Conservation (phyloP, 35 echinoderm and acorn worm genomes). For the Apostichopus parvimensis region DNA sequence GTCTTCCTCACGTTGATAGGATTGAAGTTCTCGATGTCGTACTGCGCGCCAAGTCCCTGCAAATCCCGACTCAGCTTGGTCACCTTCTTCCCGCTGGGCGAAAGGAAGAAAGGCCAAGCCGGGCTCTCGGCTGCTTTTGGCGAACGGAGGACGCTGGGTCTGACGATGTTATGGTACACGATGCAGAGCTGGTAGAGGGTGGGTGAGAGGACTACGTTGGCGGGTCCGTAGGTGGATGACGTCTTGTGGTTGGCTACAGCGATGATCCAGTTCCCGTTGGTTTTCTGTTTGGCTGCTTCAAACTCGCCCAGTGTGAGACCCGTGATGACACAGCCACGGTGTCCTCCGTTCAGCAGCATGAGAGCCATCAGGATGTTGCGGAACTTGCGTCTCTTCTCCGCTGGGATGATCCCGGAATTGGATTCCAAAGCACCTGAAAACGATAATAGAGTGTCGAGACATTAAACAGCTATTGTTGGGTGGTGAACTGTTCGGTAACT, state of each 20-base stretch:
- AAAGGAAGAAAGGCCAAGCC: background rate
- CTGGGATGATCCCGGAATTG: background rate
- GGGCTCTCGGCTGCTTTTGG: background rate
- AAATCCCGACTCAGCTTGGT: background rate
- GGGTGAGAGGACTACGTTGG: background rate
- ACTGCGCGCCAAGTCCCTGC: background rate
- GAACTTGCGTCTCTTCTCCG: background rate
- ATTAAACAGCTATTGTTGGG: too few species aligned
- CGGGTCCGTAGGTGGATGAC: slow-evolving; percentile 7
- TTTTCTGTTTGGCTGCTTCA: background rate
- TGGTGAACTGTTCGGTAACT: background rate
- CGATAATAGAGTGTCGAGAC: too few species aligned
- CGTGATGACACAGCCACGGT: background rate
- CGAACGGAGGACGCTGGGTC: background rate
- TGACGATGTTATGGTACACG: background rate
- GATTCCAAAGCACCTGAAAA: background rate
- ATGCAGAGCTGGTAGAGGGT: background rate
- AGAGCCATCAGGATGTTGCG: background rate
- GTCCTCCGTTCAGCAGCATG: background rate
- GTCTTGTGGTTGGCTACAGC: background rate
- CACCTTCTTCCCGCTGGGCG: background rate
- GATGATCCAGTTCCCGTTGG: background rate
- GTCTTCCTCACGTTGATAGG: background rate
- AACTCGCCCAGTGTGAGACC: background rate
- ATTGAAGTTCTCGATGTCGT: background rate